Conservation (phyloP, 2,113 vertebrate species). For the Progne subis region DNA sequence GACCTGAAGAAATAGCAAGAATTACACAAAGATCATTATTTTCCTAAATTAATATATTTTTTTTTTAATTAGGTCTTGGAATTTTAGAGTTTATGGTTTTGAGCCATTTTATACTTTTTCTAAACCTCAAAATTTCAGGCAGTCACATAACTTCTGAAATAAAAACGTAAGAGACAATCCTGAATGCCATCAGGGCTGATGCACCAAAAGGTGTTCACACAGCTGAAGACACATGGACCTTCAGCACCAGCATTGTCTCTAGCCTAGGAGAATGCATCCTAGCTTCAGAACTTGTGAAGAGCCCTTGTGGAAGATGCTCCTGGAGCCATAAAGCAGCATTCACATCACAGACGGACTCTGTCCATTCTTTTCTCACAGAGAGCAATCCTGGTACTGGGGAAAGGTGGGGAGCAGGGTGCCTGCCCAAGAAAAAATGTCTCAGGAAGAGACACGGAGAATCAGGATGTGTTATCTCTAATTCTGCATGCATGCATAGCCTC, state of each 20-base stretch:
- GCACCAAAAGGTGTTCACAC: background rate
- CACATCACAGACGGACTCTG: background rate
- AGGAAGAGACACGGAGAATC: background rate
- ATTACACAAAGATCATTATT: background rate
- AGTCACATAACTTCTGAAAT: background rate
- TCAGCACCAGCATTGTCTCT: background rate
- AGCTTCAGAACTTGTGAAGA: background rate
- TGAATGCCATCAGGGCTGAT: background rate
- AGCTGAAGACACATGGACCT: background rate
- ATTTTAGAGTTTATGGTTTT: background rate
- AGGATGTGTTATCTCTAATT: background rate
- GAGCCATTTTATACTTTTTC: background rate
- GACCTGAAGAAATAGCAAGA: background rate
- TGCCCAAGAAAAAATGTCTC: background rate
- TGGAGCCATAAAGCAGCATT: background rate
- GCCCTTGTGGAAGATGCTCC: background rate
- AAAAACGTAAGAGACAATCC: background rate
- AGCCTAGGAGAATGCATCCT: background rate
- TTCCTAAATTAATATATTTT: background rate
- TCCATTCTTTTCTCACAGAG: background rate
- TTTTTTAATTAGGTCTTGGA: background rate
- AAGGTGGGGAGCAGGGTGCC: background rate
- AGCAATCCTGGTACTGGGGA: background rate
- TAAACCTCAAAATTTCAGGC: background rate
- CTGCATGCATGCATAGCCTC: background rate